These are phyloP conservation scores for Pachypsylla venusta DNA, from an alignment of 1,140 invertebrate genomes.

Conservation along the genomic window DNA sequence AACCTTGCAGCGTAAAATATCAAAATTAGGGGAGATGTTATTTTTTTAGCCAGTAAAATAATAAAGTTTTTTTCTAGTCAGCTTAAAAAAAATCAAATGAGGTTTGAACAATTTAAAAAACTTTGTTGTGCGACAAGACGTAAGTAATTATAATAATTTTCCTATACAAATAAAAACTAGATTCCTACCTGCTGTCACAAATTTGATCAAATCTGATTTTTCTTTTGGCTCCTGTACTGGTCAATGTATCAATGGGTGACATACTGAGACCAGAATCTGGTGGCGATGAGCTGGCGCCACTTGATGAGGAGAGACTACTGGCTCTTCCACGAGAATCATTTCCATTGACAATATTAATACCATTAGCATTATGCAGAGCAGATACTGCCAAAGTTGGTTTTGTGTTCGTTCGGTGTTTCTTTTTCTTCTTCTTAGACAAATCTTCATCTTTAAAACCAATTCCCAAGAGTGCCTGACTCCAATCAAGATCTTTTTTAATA, in stretches of 20 bases:
- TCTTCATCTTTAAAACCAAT: constrained; percentile 29
- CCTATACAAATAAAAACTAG: too few species aligned
- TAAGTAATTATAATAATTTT: too few species aligned
- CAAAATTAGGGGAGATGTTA: too few species aligned
- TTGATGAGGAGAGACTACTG: background rate
- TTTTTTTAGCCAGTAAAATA: too few species aligned
- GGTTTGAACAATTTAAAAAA: too few species aligned
- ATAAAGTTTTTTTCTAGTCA: too few species aligned
- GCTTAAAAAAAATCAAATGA: too few species aligned
- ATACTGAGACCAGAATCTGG: background rate
- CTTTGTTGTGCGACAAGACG: too few species aligned
- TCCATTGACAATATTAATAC: constrained; percentile 20
- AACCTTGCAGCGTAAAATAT: too few species aligned
- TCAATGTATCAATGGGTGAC: background rate
- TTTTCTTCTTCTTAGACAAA: constrained; percentile 52
- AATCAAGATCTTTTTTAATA: constrained; percentile 85
- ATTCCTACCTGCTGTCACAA: background rate
- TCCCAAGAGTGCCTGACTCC: constrained; percentile 42
- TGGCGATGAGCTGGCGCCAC: background rate
- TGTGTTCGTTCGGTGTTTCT: constrained; percentile 44
- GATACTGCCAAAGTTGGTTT: constrained; percentile 39
- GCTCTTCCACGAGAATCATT: constrained; percentile 33
- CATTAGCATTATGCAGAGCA: constrained; percentile 28
- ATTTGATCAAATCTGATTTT: background rate
- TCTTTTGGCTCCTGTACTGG: background rate